phyloP scores from a whole-genome alignment of 2,113 vertebrate species.

The Marcusenius ussheri region DNA sequence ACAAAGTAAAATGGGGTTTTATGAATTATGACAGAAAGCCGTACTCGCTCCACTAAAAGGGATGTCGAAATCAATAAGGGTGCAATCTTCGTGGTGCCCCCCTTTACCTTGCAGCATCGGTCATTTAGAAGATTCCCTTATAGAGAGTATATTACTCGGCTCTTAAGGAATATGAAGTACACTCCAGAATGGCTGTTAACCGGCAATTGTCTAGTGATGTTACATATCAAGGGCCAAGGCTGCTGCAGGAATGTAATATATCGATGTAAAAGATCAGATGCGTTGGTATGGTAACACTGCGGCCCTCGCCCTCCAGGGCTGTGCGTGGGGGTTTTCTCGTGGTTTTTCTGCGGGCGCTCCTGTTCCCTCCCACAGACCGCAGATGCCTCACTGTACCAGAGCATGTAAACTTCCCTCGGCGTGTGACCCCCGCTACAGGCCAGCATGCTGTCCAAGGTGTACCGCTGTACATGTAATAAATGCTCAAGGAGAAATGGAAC shows the following conservation, averaged over 20 bases:
- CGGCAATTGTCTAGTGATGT: not conserved
- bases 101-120: not conserved
- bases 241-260: not conserved
- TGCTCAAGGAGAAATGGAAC: not conserved
- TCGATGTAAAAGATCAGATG: not conserved
- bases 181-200: not conserved
- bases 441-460: not conserved
- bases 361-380: not conserved
- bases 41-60: not conserved
- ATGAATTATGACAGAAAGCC: not conserved
- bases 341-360: not conserved
- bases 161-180: slow-evolving; percentile 1
- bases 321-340: not conserved
- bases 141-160: not conserved
- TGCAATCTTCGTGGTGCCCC: not conserved
- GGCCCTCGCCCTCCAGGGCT: not conserved
- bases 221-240: not conserved
- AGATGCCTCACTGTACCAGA: not conserved
- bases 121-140: not conserved
- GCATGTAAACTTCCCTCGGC: not conserved
- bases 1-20: not conserved
- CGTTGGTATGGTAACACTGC: not conserved
- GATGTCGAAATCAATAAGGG: not conserved
- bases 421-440: not conserved
- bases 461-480: not conserved